Evolutionary conservation across 1,140 invertebrate species (phyloP), one percentile per base, ranked within the genome.

Genomic region (Brachystomella parvula): DNA sequence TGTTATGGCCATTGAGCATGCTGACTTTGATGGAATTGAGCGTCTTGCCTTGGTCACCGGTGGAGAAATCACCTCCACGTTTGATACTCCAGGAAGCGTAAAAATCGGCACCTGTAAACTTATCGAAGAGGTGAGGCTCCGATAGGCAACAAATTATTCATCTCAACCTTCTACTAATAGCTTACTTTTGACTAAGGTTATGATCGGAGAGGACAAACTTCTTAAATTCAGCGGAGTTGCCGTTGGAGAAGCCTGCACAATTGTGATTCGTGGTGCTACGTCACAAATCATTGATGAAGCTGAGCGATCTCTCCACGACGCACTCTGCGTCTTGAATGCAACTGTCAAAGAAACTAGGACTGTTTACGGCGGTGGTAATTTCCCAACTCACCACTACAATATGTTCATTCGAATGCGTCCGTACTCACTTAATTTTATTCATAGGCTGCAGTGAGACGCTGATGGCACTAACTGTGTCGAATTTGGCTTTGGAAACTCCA

Each of bases 1-100:
- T 65, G 85, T 99, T 0, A 99, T 99, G 96, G 95, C 96, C 0
- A 99, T 99, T 76, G 97, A 99, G 77, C 97, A 99, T 80, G 96
- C 97, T 12, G 97, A 99, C 78, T 99, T 99, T 79, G 96, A 99
- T 81, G 97, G 97, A 56, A 96, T 99, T 76, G 96, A 99, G 78
- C 83, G 96, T 70, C 81, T 99, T 24, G 94, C 95, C 44, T 83
- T 99, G 3, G 97, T 99, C 1, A 96, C 95, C 73, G 96, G 94
- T 66, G 96, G 94, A 65, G 97, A 99, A 82, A 99, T 99, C 75
- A 92, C 93, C 3, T 99, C 96, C 53, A 99, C 97, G 17, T 99
- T 99, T 79, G 96, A 98, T 76, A 83, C 87, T 70, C 96, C 96
- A 1, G 88, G 92, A 21, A 78, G 87, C 64, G 92, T 96, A 0